Evolutionary conservation across 2,113 vertebrate genomes (phyloP), one percentile per base, ranked within the genome.

Genomic region (Synodontis membranacea): DNA sequence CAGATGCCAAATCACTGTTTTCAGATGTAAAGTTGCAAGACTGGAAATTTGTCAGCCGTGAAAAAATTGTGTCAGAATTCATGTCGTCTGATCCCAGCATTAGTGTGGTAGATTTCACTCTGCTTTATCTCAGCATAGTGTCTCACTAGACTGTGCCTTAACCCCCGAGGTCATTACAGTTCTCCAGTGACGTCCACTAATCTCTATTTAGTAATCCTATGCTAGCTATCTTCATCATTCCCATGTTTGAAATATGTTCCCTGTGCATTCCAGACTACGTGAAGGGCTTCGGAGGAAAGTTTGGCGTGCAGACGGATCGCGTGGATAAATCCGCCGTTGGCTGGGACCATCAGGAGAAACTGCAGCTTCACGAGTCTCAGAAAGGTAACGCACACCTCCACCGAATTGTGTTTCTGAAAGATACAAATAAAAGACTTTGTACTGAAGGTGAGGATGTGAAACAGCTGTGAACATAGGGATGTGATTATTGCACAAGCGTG

Each of bases 331-430:
- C 97, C 0, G 98, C 98, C 0, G 93, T 99, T 64, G 98, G 98
- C 85, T 99, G 98, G 98, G 98, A 99, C 84, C 98, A 99, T 92
- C 98, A 99, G 94, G 98, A 99, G 94, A 98, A 97, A 14, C 91
- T 96, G 5, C 97, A 98, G 92, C 96, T 98, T 23, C 98, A 99
- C 0, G 98, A 99, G 82, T 99, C 98, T 64, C 98, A 99, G 91
- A 99, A 96, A 97, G 98, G 98, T 99, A 94, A 62, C 21, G 3
- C n/a, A 31, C 42, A 42, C 44, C 28, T 25, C 11, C 39, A 37
- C 28, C 56, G 2, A 42, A 31, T 70, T 39, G 1, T 14, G 10
- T 70, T 54, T 48, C 8, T 5, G 37, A 60, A 68, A 44, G 39
- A 72, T n/a, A n/a, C n/a, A n/a, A n/a, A n/a, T n/a, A n/a, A 37